A percentile compares a stretch with the other conserved stretches of the same genome.
Conservation (phyloP, 2,113 vertebrate species). For the Eurystomus gularis region DNA sequence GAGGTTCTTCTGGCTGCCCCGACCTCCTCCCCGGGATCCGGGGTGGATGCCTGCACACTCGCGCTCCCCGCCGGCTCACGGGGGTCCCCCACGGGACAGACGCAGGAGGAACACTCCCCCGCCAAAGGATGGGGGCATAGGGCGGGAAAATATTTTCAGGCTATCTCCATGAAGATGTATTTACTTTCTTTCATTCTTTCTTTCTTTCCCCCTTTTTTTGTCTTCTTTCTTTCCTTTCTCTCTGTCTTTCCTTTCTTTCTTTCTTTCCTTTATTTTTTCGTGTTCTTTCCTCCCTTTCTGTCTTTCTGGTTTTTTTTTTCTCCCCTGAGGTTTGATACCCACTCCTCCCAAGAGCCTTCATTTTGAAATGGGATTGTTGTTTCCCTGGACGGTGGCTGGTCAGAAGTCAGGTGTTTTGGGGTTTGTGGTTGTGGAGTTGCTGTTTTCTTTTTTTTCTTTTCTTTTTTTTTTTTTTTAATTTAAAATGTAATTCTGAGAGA, state of each 20-base stretch:
- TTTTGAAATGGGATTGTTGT: slow-evolving; percentile 41
- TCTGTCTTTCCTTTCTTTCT: background rate
- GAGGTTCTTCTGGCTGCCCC: background rate
- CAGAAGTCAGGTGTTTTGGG: slow-evolving; percentile 42
- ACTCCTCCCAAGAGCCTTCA: slow-evolving; percentile 23
- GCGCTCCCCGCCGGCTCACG: background rate
- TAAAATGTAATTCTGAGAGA: slow-evolving; percentile 50
- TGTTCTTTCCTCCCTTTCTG: background rate
- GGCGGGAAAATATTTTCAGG: background rate
- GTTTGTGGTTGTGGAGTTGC: background rate
- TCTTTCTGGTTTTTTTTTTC: background rate
- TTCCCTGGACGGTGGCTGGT: slow-evolving; percentile 38
- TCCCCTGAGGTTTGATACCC: background rate
- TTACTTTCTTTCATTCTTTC: no score
- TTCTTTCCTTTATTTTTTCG: background rate
- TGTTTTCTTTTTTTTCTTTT: background rate
- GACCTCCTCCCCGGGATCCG: background rate
- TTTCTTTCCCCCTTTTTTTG: background rate
- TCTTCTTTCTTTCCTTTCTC: background rate
- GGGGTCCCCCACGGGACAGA: background rate
- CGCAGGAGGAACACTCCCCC: background rate
- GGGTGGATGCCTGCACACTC: background rate
- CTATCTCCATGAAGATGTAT: background rate
- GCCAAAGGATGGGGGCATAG: background rate
- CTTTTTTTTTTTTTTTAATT: background rate